phyloP scores from a whole-genome alignment of 2,113 vertebrate genomes.

The Mus pahari region DNA sequence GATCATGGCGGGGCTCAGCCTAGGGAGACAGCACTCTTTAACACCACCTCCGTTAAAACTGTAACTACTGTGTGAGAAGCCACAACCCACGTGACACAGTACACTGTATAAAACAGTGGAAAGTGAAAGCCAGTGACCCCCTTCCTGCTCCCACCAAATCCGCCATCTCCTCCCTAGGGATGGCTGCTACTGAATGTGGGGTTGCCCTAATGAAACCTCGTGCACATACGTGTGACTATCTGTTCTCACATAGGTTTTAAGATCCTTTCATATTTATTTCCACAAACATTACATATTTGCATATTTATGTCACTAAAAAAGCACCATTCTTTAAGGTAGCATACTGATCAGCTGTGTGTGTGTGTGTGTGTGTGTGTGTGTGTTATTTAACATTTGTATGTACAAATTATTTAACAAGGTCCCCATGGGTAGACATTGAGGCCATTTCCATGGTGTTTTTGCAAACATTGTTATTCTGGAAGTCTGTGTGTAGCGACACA shows the following conservation, averaged over 20 bases:
- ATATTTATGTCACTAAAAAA: background rate
- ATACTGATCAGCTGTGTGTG: background rate
- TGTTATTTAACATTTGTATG: too few species aligned
- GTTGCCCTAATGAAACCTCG: background rate
- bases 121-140: background rate
- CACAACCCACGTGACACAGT: background rate
- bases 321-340: background rate
- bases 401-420: background rate
- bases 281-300: background rate
- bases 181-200: background rate
- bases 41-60: background rate
- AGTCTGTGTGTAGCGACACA: background rate
- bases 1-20: background rate
- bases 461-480: background rate
- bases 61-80: background rate
- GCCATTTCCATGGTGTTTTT: background rate
- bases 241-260: background rate
- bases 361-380: too few species aligned
- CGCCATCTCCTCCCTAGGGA: background rate
- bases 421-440: background rate
- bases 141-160: background rate
- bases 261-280: background rate
- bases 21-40: background rate
- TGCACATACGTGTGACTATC: too few species aligned
- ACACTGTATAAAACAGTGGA: background rate